Percentiles rank a stretch among this genome's conserved stretches.
phyloP scores from a whole-genome alignment of 23 tunicate species.

The Halocynthia roretzi region DNA sequence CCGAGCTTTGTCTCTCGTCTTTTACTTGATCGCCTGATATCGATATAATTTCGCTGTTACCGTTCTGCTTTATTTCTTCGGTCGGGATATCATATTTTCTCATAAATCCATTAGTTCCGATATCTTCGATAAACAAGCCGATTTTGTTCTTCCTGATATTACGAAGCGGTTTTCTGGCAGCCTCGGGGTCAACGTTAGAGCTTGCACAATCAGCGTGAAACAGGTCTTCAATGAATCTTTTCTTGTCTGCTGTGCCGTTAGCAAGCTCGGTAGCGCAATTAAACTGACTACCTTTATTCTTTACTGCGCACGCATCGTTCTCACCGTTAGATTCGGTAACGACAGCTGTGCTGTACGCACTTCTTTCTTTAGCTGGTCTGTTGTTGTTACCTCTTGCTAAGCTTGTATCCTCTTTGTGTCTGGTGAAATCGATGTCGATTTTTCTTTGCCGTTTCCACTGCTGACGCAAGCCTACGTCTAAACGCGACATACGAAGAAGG shows the following conservation, averaged over 20 bases:
- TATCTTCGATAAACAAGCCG: background rate
- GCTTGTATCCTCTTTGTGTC: background rate
- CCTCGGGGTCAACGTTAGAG: background rate
- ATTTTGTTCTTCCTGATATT: slow-evolving; percentile 3
- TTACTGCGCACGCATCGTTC: background rate
- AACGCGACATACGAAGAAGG: slow-evolving; percentile 7
- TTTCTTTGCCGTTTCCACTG: background rate
- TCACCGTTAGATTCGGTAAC: background rate
- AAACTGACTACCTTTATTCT: background rate
- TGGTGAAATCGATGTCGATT: slow-evolving; percentile 1
- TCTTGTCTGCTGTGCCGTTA: background rate
- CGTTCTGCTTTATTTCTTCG: too few relatives aligned
- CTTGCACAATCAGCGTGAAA: background rate
- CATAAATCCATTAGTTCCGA: background rate
- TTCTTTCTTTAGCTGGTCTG: background rate
- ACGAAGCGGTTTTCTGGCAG: slow-evolving; percentile 1
- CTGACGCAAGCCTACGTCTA: slow-evolving; percentile 8
- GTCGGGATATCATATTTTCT: too few relatives aligned
- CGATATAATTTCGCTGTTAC: too few relatives aligned
- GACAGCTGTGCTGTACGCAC: slow-evolving; percentile 9
- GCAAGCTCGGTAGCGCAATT: background rate
- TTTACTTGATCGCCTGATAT: too few relatives aligned
- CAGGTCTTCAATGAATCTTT: background rate
- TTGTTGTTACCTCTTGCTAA: background rate
- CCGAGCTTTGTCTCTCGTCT: background rate